Evolutionary conservation across 1,140 invertebrate genomes (phyloP).

Genomic region (Radopholus similis): DNA sequence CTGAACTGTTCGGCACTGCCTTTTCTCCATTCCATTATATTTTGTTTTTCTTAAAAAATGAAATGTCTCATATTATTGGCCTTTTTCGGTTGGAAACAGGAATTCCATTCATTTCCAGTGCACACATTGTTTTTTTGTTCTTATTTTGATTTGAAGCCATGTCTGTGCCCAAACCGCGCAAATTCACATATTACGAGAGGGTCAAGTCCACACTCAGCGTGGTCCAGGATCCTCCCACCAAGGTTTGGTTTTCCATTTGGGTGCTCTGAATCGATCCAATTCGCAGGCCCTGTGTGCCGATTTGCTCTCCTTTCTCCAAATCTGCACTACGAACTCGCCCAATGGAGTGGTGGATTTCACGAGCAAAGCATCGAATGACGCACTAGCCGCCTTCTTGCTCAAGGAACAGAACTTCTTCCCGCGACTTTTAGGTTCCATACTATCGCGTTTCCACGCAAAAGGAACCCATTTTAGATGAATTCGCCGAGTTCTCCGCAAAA

Average conservation of each 20-base stretch:
- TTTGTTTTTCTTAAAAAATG: not conserved
- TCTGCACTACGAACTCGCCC: not conserved
- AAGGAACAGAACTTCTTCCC: not conserved
- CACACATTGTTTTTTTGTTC: not conserved
- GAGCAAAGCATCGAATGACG: not conserved
- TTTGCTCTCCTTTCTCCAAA: slow-evolving; percentile 2
- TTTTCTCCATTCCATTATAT: not conserved
- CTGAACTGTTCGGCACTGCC: not conserved
- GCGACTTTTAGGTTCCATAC: not conserved
- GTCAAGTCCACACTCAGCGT: slow-evolving; percentile 5
- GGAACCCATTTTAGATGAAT: not conserved
- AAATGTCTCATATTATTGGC: not conserved
- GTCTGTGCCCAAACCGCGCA: slow-evolving; percentile 10
- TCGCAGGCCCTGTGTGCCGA: slow-evolving; percentile 1
- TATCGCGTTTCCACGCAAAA: not conserved
- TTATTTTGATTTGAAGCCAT: not conserved
- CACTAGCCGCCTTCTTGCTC: not conserved
- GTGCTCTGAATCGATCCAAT: not conserved
- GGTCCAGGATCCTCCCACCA: slow-evolving; percentile 1
- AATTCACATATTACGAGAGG: slow-evolving; percentile 11
- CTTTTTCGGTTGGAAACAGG: not conserved
- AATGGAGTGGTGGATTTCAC: slow-evolving; percentile 8
- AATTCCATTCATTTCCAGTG: not conserved
- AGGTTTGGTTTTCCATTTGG: not conserved
- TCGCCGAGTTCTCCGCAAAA: not conserved